These are phyloP conservation scores for Zele albiditarsus DNA, from an alignment of 2,888 invertebrate genomes.

Conservation along the genomic window DNA sequence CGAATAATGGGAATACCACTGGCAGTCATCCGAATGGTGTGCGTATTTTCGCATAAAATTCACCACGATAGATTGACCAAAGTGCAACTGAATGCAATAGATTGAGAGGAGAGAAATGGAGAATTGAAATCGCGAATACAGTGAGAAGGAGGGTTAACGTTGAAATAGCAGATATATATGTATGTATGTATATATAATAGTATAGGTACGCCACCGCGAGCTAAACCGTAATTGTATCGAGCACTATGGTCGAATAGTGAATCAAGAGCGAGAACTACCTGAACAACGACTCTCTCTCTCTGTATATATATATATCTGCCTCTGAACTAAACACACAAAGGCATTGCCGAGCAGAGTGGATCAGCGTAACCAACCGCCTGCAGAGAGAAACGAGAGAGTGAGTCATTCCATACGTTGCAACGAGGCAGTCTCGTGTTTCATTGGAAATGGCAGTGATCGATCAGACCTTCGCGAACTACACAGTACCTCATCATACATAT, in stretches of 20 bases:
- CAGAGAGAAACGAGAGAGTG: not conserved
- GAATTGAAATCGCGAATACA: conserved; percentile 10
- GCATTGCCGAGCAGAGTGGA: conserved; percentile 7
- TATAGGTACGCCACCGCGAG: not conserved
- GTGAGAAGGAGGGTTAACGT: not conserved
- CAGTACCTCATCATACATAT: not conserved
- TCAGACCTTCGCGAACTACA: conserved; percentile 1
- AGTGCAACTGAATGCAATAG: not conserved
- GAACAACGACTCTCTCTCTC: not conserved
- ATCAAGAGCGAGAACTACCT: conserved; percentile 30
- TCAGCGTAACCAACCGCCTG: not conserved
- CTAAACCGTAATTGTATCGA: conserved; percentile 34
- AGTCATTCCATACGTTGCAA: conserved; percentile 4
- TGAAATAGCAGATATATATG: conserved; percentile 1
- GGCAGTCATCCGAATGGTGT: not conserved
- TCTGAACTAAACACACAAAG: conserved; percentile 6
- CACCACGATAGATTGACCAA: not conserved
- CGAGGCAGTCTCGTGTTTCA: conserved; percentile 12
- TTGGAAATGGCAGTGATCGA: conserved; percentile 23
- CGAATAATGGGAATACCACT: conserved; percentile 2
- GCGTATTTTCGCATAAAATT: conserved; percentile 7
- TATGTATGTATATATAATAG: not conserved
- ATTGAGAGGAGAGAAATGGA: conserved; percentile 13
- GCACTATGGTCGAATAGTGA: conserved; percentile 26
- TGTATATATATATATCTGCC: not conserved